Base-by-base conservation (phyloP, 1,140 invertebrate genomes). In the Ptiloglossa arizonensis region DNA sequence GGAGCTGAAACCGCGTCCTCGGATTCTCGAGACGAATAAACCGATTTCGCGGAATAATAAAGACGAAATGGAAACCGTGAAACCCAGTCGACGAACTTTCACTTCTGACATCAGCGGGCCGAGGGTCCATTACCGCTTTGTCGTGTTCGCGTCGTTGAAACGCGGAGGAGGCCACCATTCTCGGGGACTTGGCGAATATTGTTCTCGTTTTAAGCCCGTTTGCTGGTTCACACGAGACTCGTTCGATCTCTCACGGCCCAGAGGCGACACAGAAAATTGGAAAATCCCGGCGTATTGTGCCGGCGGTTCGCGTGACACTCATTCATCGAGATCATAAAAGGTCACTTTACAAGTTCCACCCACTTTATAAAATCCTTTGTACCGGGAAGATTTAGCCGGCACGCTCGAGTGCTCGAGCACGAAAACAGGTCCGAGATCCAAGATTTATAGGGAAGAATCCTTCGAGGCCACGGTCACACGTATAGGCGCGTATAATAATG, bases 301-400 rank as follows among this genome's bases (percentile, higher is more conserved):
- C 24, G 48, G 52, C 71, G 52, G 77, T 80, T 84, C 86, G 79
- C 83, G 79, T 86, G 87, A 88, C 87, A 79, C 71, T 80, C 79
- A 83, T 87, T 86, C 83, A 80, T 74, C 57, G 82, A 41, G 56
- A 68, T 83, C 87, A 83, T 89, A 87, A 87, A 88, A 88, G 89
- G 87, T 88, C 88, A 90, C 88, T 88, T 87, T 87, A 89, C 87
- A 87, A 87, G 85, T 87, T 87, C 80, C 83, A 86, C 87, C 87
- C 80, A 88, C 86, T 87, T 88, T 87, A 87, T 88, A 74, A 89
- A 87, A 83, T 73, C 73, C 80, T 87, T 89, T 89, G 87, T 89
- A 67, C 60, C 35, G 29, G 27, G 46, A 46, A 88, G 85, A 90
- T 89, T 89, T 88, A 88, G 87, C 63, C 79, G 80, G 71, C 82